A percentile compares a stretch with the other conserved stretches of the same genome.
Conservation (phyloP, 1,140 invertebrate genomes). For the Potamilus streckersoni region DNA sequence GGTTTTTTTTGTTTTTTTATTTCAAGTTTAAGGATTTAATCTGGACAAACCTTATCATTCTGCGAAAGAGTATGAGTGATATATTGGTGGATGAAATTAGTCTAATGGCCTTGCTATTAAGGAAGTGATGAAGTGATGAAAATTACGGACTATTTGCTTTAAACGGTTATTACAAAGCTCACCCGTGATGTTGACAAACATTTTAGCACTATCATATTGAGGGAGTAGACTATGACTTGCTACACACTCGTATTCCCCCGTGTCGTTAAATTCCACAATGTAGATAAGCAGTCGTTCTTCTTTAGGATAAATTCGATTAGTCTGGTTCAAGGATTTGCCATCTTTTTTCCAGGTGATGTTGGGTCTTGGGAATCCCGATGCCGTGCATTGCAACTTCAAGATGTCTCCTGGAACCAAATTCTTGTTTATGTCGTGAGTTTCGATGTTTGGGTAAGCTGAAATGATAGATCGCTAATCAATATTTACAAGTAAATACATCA, state of each 20-base stretch:
- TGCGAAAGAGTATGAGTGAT: too few relatives aligned
- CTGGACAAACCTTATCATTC: too few relatives aligned
- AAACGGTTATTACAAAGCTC: slow-evolving; percentile 12
- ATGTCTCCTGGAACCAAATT: slow-evolving; percentile 62
- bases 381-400: slow-evolving; percentile 53
- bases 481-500: too few relatives aligned
- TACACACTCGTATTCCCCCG: slow-evolving; percentile 76
- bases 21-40: too few relatives aligned
- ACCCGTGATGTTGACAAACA: slow-evolving; percentile 83
- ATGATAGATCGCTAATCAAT: too few relatives aligned
- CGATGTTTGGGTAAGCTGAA: slow-evolving; percentile 17
- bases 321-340: slow-evolving; percentile 19
- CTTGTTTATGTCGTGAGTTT: slow-evolving; percentile 35
- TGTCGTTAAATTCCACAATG: slow-evolving; percentile 74
- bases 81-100: too few relatives aligned
- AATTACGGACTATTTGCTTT: too few relatives aligned
- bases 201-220: slow-evolving; percentile 55
- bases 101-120: too few relatives aligned
- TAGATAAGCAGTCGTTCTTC: slow-evolving; percentile 71
- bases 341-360: slow-evolving; percentile 57
- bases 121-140: too few relatives aligned
- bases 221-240: slow-evolving; percentile 63
- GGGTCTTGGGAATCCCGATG: slow-evolving; percentile 51
- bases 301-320: slow-evolving; percentile 15
- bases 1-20: too few relatives aligned